Evolutionary conservation across 2,797 vertebrate species (phyloP).

Genomic region (Allochrocebus solatus): DNA sequence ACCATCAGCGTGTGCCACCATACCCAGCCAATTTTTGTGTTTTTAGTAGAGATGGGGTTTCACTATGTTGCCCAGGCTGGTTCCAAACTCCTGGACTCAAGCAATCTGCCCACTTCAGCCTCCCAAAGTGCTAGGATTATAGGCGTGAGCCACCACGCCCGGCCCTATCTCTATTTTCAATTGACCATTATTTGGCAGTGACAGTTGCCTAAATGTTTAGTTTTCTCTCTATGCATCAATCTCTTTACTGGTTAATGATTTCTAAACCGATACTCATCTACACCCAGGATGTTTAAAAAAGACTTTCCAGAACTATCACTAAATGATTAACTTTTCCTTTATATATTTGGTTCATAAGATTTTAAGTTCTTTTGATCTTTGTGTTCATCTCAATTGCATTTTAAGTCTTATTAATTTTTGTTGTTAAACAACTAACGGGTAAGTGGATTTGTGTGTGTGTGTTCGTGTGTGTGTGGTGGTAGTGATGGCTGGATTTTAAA

Average conservation of each 20-base stretch:
- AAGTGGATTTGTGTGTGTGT: background rate
- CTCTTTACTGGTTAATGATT: slow-evolving; percentile 15
- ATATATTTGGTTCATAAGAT: background rate
- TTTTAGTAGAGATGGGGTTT: too few species aligned
- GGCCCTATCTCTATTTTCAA: background rate
- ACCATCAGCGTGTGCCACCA: too few species aligned
- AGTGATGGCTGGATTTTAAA: too few species aligned
- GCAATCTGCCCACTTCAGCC: too few species aligned
- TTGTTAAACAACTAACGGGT: background rate
- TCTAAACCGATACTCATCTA: background rate
- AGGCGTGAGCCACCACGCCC: background rate
- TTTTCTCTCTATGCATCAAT: background rate
- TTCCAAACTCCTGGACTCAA: too few species aligned
- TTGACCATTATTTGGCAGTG: background rate
- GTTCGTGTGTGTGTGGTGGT: background rate
- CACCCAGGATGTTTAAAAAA: background rate
- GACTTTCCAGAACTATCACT: background rate
- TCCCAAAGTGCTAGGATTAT: background rate
- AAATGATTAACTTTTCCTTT: background rate
- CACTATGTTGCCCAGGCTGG: too few species aligned
- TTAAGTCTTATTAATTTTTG: background rate
- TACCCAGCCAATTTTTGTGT: too few species aligned
- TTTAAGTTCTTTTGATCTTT: slow-evolving; percentile 21
- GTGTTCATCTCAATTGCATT: background rate
- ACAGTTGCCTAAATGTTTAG: background rate